Percentiles rank a stretch among this genome's conserved stretches.
phyloP scores from a whole-genome alignment of 2,888 invertebrate species.

The Euplagia quadripunctaria region DNA sequence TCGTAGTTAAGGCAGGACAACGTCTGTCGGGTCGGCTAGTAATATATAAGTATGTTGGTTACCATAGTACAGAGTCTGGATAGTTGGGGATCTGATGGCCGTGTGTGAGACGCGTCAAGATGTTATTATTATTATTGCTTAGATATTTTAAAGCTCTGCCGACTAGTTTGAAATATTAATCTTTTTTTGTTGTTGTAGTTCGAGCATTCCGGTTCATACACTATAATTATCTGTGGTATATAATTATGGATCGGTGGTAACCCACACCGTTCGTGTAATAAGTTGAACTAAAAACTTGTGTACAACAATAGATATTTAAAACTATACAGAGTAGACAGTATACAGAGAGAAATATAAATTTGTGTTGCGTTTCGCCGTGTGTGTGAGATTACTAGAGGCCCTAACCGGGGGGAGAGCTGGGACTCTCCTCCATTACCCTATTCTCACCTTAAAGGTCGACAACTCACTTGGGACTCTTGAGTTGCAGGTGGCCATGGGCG shows the following conservation, averaged over 20 bases:
- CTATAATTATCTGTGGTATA: slow-evolving; percentile 8
- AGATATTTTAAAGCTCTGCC: slow-evolving; percentile 2
- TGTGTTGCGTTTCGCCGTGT: no score
- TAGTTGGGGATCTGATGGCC: no score
- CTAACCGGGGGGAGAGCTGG: no score
- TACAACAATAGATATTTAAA: neutral
- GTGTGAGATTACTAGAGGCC: neutral
- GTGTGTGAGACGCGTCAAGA: no score
- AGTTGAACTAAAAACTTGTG: neutral
- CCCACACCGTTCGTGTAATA: slow-evolving; percentile 1
- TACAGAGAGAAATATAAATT: neutral
- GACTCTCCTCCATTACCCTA: no score
- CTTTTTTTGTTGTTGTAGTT: neutral
- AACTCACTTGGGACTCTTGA: no score
- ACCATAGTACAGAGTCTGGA: no score
- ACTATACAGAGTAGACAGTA: neutral
- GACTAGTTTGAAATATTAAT: neutral
- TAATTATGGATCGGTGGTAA: slow-evolving; percentile 13
- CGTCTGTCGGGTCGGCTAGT: no score
- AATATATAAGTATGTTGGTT: no score
- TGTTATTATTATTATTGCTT: neutral
- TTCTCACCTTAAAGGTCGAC: no score
- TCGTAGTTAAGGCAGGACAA: no score
- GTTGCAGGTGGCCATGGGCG: no score
- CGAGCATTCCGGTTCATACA: neutral